Conservation (phyloP, 2,797 vertebrate species). For the Heteromormyrus szaboi region DNA sequence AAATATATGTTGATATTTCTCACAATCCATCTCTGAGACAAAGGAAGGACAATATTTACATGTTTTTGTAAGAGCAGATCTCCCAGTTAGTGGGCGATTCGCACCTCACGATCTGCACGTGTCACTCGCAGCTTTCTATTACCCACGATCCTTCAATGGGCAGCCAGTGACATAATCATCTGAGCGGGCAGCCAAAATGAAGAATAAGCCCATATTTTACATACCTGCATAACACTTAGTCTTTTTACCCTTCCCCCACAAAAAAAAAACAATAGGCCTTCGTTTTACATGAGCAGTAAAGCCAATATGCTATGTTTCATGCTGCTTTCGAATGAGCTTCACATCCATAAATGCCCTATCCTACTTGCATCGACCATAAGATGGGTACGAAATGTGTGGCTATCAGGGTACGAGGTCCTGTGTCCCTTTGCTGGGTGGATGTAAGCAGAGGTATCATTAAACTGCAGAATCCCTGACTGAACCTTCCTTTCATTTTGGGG, state of each 20-base stretch:
- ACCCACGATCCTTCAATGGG: background rate
- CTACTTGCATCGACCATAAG: constrained; percentile 43
- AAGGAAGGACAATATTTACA: background rate
- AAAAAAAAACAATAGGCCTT: background rate
- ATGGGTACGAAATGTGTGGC: constrained; percentile 44
- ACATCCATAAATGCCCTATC: constrained; percentile 42
- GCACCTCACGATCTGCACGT: background rate
- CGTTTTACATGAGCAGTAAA: background rate
- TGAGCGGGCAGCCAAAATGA: background rate
- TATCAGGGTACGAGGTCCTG: constrained; percentile 56
- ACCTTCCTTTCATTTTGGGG: constrained; percentile 63
- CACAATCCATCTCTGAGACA: background rate
- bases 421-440: constrained; percentile 54
- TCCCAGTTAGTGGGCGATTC: background rate
- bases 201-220: background rate
- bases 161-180: background rate
- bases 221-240: background rate
- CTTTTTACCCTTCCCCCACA: background rate
- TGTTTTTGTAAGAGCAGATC: background rate
- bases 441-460: constrained; percentile 62
- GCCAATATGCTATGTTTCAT: background rate
- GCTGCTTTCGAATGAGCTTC: constrained; percentile 39
- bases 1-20: background rate
- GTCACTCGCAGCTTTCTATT: background rate
- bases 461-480: constrained; percentile 54